Conservation (phyloP, 2,797 vertebrate genomes). For the Sebastes hopkinsi region DNA sequence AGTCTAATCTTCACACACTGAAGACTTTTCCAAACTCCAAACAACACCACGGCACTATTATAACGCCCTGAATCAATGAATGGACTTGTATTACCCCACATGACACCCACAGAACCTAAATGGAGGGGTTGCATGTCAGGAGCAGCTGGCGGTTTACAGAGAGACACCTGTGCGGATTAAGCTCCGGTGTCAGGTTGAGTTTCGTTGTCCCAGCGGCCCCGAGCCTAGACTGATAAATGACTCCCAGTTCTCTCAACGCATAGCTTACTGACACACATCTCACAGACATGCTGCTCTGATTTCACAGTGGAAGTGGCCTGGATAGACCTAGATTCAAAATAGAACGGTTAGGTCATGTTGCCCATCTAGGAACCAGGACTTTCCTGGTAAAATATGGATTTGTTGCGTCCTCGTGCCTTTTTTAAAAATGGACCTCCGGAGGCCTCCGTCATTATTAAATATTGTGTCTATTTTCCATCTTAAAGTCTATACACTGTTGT, state of each 20-base stretch:
- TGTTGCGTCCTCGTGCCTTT: not conserved
- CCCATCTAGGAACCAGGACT: slow-evolving; percentile 7
- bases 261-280: slow-evolving; percentile 67
- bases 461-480: not conserved
- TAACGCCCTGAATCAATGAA: slow-evolving; percentile 35
- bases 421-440: not conserved
- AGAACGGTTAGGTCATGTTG: slow-evolving; percentile 42
- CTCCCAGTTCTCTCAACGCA: slow-evolving; percentile 41
- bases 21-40: slow-evolving; percentile 21
- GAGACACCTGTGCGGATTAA: slow-evolving; percentile 70
- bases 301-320: slow-evolving; percentile 63
- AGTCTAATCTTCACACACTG: not conserved
- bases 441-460: not conserved
- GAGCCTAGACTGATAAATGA: slow-evolving; percentile 78
- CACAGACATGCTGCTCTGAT: slow-evolving; percentile 64
- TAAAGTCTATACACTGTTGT: not conserved
- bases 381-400: slow-evolving; percentile 11
- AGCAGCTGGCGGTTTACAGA: slow-evolving; percentile 67
- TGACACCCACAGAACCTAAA: slow-evolving; percentile 39
- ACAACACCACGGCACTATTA: not conserved
- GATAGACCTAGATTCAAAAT: slow-evolving; percentile 46
- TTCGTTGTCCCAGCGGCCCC: slow-evolving; percentile 52
- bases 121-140: slow-evolving; percentile 56
- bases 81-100: slow-evolving; percentile 43
- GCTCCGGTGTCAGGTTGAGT: slow-evolving; percentile 55